Percentiles rank a stretch among this genome's conserved stretches.
These are phyloP conservation scores for Sturmia bella DNA, from an alignment of 2,888 invertebrate species.

Conservation along the genomic window DNA sequence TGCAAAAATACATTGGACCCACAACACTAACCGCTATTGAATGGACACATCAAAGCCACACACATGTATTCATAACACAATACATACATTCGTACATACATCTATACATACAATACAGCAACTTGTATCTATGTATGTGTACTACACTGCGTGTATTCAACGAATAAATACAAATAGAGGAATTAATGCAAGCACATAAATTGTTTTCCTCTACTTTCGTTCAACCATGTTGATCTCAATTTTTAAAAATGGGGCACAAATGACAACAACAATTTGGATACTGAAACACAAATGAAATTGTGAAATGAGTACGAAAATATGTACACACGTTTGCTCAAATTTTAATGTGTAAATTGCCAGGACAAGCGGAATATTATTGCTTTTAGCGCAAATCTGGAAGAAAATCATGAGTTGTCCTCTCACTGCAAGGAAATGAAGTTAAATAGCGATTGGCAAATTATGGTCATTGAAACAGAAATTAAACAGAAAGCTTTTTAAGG, in stretches of 20 bases:
- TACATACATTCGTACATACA: not conserved
- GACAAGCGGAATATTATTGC: not conserved
- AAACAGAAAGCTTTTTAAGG: too few species aligned
- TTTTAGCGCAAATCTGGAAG: too few species aligned
- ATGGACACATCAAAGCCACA: not conserved
- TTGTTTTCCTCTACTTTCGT: not conserved
- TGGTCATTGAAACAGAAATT: too few species aligned
- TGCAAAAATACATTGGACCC: not conserved
- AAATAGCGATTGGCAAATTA: not conserved
- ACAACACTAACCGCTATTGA: constrained; percentile 18
- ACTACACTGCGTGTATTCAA: constrained; percentile 53
- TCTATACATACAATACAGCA: not conserved
- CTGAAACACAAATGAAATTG: constrained; percentile 30
- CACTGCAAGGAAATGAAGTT: not conserved
- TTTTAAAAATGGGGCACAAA: constrained; percentile 35
- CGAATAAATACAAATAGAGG: not conserved
- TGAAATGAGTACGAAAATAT: constrained; percentile 18
- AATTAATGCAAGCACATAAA: not conserved
- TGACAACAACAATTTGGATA: constrained; percentile 43
- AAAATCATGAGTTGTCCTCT: too few species aligned
- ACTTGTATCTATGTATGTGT: constrained; percentile 19
- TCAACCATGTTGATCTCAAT: not conserved
- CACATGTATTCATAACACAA: not conserved
- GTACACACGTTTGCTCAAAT: not conserved
- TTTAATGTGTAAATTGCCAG: not conserved